Evolutionary conservation across 2,888 invertebrate species (phyloP), one percentile per base, ranked within the genome.

Genomic region (Lasioglossum marginatum): DNA sequence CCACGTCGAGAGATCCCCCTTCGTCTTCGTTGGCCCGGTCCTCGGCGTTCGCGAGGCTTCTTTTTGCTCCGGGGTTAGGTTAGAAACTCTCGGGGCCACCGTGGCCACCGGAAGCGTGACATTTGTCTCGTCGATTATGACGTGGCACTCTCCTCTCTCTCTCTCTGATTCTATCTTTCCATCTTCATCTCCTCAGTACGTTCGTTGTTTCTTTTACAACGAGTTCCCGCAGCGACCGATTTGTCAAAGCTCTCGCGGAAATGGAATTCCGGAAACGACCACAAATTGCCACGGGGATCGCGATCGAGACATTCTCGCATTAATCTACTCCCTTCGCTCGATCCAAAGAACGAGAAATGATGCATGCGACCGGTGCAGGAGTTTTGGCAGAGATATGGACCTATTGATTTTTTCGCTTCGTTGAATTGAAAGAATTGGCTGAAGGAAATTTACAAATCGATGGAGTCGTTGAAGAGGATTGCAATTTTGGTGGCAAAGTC

Each of bases 81-180:
- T 57, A 68, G 87, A 60, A 27, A 52, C 52, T n/a, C 43, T 34
- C 68, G 40, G 72, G 23, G 81, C 74, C 60, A 68, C 60, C 66
- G 81, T 63, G 77, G 81, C 83, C 85, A 77, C 88, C 81, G 80
- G 81, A 87, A 86, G 77, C 76, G 72, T 80, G 85, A 88, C 87
- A 87, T 87, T 92, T 83, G 88, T 89, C 89, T 88, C 81, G 82
- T 37, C 85, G 90, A 89, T 89, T 89, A 89, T 79, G 81, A 89
- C 85, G 81, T 66, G 63, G 37, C 72, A 43, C 79, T 48, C 76
- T 74, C 63, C 63, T 63, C 19, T 63, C 31, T 4, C 16, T 16
- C 34, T 60, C 27, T 16, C 14, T 27, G n/a, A 6, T 40, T 14
- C n/a, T 34, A n/a, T 31, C 27, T 12, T 70, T 63, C 63, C n/a